Conservation (phyloP, 2,113 vertebrate species). For the Isichthys henryi region DNA sequence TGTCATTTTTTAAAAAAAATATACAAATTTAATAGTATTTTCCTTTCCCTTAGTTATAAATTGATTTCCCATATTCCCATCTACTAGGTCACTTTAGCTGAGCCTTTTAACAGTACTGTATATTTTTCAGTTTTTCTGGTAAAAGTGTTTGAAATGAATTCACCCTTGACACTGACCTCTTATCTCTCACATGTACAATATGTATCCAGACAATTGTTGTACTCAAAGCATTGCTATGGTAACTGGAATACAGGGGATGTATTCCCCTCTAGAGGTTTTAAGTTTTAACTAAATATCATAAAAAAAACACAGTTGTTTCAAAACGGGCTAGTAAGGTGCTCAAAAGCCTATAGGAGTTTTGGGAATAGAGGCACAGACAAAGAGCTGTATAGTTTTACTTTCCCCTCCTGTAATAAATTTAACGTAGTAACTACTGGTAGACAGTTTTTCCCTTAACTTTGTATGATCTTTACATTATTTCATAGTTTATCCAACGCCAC, state of each 20-base stretch:
- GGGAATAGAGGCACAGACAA: slow-evolving; percentile 40
- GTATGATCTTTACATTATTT: background rate
- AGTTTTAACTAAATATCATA: slow-evolving; percentile 22
- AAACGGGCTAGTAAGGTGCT: slow-evolving; percentile 36
- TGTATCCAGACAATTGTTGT: slow-evolving; percentile 8
- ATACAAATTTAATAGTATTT: background rate
- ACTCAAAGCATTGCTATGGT: slow-evolving; percentile 21
- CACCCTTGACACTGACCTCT: slow-evolving; percentile 42
- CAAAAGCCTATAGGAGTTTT: slow-evolving; percentile 44
- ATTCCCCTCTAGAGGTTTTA: slow-evolving; percentile 31
- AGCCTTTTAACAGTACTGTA: background rate
- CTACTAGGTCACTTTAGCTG: background rate
- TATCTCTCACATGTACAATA: slow-evolving; percentile 35
- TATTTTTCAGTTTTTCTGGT: slow-evolving; percentile 26
- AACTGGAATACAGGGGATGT: slow-evolving; percentile 29
- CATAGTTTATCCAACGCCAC: too few relatives aligned
- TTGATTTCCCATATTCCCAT: background rate
- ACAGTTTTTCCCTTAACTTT: background rate
- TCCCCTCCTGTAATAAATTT: slow-evolving; percentile 50
- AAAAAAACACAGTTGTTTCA: slow-evolving; percentile 10
- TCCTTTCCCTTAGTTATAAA: slow-evolving; percentile 3
- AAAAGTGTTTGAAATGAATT: slow-evolving; percentile 25
- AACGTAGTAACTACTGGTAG: background rate
- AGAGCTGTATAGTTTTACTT: slow-evolving; percentile 57
- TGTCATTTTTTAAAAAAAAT: background rate